phyloP scores from a whole-genome alignment of 2,888 invertebrate genomes.

The Drosophila prostipennis region DNA sequence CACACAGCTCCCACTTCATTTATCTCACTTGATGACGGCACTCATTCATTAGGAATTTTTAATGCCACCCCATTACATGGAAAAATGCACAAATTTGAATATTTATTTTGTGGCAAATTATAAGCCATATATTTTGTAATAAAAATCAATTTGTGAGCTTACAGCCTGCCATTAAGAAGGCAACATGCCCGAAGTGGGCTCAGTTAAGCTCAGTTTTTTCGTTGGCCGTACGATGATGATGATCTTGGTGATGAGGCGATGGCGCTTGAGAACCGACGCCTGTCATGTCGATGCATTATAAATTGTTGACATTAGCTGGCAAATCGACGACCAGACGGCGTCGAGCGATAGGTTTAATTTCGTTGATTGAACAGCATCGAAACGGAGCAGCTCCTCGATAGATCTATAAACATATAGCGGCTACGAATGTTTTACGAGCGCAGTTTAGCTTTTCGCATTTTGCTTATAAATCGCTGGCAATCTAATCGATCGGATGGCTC shows the following conservation, averaged over 20 bases:
- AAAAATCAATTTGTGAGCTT: slow-evolving; percentile 65
- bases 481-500: slow-evolving; percentile 61
- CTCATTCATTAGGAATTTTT: slow-evolving; percentile 26
- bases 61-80: slow-evolving; percentile 9
- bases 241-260: slow-evolving; percentile 28
- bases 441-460: slow-evolving; percentile 14
- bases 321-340: slow-evolving; percentile 49
- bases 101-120: slow-evolving; percentile 47
- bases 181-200: slow-evolving; percentile 8
- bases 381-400: slow-evolving; percentile 8
- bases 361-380: slow-evolving; percentile 53
- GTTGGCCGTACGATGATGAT: slow-evolving; percentile 10
- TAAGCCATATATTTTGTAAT: slow-evolving; percentile 45
- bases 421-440: slow-evolving; percentile 11
- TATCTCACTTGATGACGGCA: slow-evolving; percentile 38
- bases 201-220: slow-evolving; percentile 13
- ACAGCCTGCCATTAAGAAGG: slow-evolving; percentile 54
- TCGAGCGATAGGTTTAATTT: slow-evolving; percentile 43
- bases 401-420: background rate
- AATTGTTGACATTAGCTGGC: slow-evolving; percentile 68
- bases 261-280: slow-evolving; percentile 27
- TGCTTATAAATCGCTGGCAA: slow-evolving; percentile 48
- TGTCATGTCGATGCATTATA: slow-evolving; percentile 60
- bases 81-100: slow-evolving; percentile 29
- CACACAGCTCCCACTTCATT: slow-evolving; percentile 2